Conservation (phyloP, 2,888 invertebrate genomes). For the Deilephila elpenor region DNA sequence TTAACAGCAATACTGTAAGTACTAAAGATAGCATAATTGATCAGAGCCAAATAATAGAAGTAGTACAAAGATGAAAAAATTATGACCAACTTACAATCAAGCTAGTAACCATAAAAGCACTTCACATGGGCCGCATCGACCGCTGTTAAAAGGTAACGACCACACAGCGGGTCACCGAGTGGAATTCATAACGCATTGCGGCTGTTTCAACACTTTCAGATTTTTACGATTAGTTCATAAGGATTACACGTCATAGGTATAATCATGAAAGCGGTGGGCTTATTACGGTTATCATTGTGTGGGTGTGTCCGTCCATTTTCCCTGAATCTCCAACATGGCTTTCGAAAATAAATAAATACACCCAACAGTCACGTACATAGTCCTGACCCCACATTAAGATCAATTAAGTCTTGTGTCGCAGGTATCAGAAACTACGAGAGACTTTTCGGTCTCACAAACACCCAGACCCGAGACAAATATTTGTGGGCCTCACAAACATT, state of each 20-base stretch:
- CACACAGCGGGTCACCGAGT: neutral
- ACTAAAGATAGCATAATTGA: neutral
- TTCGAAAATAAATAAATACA: too few relatives aligned
- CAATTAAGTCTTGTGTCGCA: too few relatives aligned
- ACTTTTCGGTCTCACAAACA: too few relatives aligned
- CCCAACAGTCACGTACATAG: too few relatives aligned
- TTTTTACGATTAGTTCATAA: conserved; percentile 31
- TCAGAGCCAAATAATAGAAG: neutral
- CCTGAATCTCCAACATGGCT: neutral
- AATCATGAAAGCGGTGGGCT: neutral
- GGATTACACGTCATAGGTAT: neutral
- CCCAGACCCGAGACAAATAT: too few relatives aligned
- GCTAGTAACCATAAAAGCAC: neutral
- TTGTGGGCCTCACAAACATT: too few relatives aligned
- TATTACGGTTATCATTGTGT: neutral
- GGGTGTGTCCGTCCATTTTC: neutral
- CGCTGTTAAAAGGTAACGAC: neutral
- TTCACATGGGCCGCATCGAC: neutral
- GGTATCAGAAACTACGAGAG: too few relatives aligned
- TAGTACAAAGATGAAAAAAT: neutral
- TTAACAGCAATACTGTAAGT: too few relatives aligned
- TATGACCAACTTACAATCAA: neutral
- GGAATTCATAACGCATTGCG: neutral
- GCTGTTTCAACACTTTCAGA: conserved; percentile 35
- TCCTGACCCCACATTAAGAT: too few relatives aligned